Evolutionary conservation across 2,797 vertebrate species (phyloP).

Genomic region (Oreochromis grahami): DNA sequence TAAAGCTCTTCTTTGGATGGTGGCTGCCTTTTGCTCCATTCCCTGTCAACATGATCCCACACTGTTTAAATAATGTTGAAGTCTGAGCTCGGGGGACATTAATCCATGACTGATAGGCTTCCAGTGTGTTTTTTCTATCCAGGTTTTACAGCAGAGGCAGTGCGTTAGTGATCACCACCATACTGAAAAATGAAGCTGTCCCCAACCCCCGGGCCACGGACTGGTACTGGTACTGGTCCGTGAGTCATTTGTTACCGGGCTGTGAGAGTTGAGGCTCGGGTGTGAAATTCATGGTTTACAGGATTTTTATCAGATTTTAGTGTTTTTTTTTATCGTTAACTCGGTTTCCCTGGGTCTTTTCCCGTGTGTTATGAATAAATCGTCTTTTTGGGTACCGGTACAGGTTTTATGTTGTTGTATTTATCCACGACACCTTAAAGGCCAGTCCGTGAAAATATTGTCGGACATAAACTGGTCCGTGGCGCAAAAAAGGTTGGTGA

Average conservation of each 20-base stretch:
- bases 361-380: background rate
- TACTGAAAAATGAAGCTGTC: background rate
- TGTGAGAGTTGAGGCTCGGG: background rate
- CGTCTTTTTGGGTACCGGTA: accelerated
- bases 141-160: background rate
- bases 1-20: background rate
- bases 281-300: background rate
- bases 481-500: background rate
- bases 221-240: background rate
- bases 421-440: background rate
- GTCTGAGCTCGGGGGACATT: background rate
- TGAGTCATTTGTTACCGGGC: background rate
- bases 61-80: background rate
- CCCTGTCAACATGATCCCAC: background rate
- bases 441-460: background rate
- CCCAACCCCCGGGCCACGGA: background rate
- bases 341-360: background rate
- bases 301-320: background rate
- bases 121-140: background rate
- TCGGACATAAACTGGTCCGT: background rate
- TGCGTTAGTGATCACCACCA: background rate
- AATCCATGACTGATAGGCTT: background rate
- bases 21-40: background rate
- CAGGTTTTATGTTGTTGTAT: background rate
- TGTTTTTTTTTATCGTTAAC: background rate